Evolutionary conservation across 1,140 invertebrate genomes (phyloP), one percentile per base, ranked within the genome.

Genomic region (Solen grandis): DNA sequence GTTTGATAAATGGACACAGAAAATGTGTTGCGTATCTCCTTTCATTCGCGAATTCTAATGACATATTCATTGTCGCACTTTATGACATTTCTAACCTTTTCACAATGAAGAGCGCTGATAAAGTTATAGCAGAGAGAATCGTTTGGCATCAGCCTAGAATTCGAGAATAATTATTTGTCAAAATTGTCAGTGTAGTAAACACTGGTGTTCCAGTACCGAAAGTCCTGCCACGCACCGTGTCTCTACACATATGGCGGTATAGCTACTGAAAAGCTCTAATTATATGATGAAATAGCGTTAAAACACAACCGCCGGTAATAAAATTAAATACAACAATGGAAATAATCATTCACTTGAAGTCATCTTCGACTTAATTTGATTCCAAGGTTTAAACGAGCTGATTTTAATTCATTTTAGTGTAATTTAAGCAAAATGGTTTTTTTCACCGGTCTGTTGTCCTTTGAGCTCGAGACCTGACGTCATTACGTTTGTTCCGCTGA

Each of bases 321-420:
- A 78, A 78, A 78, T 78, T 78, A 59, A 68, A 27, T 19, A 52
- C 66, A 57, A 78, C 65, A 78, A 78, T 78, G 52, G 36, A 41
- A 16, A 27, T 50, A 27, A 55, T 59, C 52, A 50, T 68, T 78
- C 63, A 78, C 54, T 66, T 19, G 33, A 60, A 55, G 69, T 69
- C 75, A 78, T 78, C 63, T 50, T 57, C 50, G 1, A 57, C 46
- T 27, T 78, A 68, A 78, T 78, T 52, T 55, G 63, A 78, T 78
- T 78, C 75, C 66, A 66, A 78, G 69, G 63, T 78, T 78, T 78
- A 78, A 78, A 78, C 60, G 75, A 78, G 75, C 16, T 52, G 50
- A 52, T 27, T 68, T 78, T 69, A 78, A 78, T 78, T 78, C 75
- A 78, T 78, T 59, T 69, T 35, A 31, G 52, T 55, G 66, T 78